Evolutionary conservation across 2,888 invertebrate genomes (phyloP), one percentile per base, ranked within the genome.

Genomic region (Clunio marinus): DNA sequence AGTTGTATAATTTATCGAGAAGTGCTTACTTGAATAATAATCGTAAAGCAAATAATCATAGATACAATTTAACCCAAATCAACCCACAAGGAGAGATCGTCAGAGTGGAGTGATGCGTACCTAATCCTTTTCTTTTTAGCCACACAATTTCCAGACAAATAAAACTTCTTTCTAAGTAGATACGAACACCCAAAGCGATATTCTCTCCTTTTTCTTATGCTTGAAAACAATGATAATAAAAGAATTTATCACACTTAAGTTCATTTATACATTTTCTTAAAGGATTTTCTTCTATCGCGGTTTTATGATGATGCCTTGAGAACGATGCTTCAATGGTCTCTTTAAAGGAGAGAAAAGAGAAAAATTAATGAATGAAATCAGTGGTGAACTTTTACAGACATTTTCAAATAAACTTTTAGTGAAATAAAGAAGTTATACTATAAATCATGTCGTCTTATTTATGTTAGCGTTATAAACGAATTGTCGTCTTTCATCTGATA

Each of bases 201-300:
- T 55, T 22, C 7, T 17, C 17, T 45, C 15, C 45, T n/a, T 7
- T 24, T 17, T 32, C 22, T 41, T 62, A 37, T 22, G 24, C 24
- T 37, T 1, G 37, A 45, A 63, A 63, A 63, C 37, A 63, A 63
- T 63, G 63, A 63, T 63, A 63, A 63, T 63, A 63, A 63, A 63
- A 27, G 63, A 63, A 63, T 63, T 63, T 63, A 63, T 63, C 46
- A 25, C 63, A 63, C 63, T 63, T 17, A 17, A 63, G 37, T 63
- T 45, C 63, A 63, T 37, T 63, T 45, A 25, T 37, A 60, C 37
- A 41, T 58, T 58, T 58, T 27, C 45, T 58, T 15, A 15, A 10
- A n/a, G 41, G 41, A 41, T 58, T 58, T 27, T 15, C 45, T 2
- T 2, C 41, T 22, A 22, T 35, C 32, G 22, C 35, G 60, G 10